Evolutionary conservation across 2,888 invertebrate genomes (phyloP).

Genomic region (Harmothoe impar): DNA sequence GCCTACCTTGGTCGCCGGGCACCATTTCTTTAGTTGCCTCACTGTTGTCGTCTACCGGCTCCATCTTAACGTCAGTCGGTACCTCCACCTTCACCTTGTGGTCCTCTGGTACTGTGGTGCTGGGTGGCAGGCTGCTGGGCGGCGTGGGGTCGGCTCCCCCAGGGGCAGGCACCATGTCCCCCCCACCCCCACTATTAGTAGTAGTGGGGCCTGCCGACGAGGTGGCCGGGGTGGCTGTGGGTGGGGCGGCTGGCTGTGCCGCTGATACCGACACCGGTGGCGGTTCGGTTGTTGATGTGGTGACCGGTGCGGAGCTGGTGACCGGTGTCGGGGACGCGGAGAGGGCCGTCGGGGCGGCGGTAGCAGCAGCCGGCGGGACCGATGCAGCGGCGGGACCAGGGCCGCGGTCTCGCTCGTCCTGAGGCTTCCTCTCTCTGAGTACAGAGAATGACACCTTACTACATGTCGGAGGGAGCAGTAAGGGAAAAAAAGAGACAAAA

Average conservation of each 20-base stretch:
- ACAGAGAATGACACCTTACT: slow-evolving; percentile 60
- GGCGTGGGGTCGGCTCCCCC: not conserved
- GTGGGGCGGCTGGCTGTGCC: not conserved
- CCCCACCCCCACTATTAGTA: no score
- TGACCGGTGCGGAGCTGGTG: not conserved
- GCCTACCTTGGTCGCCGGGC: slow-evolving; percentile 21
- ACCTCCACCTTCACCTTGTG: slow-evolving; percentile 55
- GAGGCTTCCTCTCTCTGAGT: slow-evolving; percentile 42
- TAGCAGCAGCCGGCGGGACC: not conserved
- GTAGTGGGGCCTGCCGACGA: not conserved
- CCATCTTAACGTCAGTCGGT: not conserved
- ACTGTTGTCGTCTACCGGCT: not conserved
- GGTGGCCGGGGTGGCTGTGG: not conserved
- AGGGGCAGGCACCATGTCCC: not conserved
- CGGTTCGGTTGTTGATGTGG: not conserved
- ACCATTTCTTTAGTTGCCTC: not conserved
- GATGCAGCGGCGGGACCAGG: slow-evolving; percentile 39
- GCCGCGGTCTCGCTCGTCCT: slow-evolving; percentile 17
- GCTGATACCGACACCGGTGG: not conserved
- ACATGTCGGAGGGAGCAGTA: slow-evolving; percentile 21
- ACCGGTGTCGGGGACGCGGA: not conserved
- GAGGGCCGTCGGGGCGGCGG: not conserved
- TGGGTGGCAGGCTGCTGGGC: not conserved
- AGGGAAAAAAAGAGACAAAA: not conserved
- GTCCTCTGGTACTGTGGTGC: not conserved